Base-by-base conservation (phyloP, 2,888 invertebrate species). In the Troilus luridus region DNA sequence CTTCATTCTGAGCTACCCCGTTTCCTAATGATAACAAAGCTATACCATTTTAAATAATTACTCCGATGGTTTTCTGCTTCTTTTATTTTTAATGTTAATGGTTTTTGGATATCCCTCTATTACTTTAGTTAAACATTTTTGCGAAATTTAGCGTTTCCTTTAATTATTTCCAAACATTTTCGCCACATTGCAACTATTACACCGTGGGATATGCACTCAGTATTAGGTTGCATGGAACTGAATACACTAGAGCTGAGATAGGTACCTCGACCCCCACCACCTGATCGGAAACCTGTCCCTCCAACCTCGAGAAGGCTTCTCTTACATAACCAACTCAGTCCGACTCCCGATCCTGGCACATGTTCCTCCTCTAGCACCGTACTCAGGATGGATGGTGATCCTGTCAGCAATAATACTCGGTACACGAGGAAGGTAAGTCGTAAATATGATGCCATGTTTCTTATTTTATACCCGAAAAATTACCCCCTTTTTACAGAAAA, bases 241-340 rank as follows among this genome's bases (percentile, higher is more conserved):
- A 24, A 67, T 67, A 67, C 24, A 3, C 24, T 24, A 24, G 24
- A 12, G 14, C 67, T 12, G 24, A 0, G n/a, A 2, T 11, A 0
- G 10, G n/a, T 14, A n/a, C 21, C 41, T 11, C 5, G 9, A 1
- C 54, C 17, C 14, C 81, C 41, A 9, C 54, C 54, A 5, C 8
- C 41, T 1, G 81, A 21, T 1, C 14, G 10, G 54, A 81, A 81
- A 81, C 81, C 81, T 54, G 81, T 81, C 81, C 11, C 19, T 6
- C 54, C 11, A 81, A 54, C 81, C 54, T 21, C 19, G 21, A 54
- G 54, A 21, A 81, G 81, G 81, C 14, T 81, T 81, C 81, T 54
- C 17, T 81, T 81, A 81, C 81, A 54, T 81, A 81, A 81, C 81
- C 21, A 81, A 7, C 21, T 81, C 81, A 81, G 81, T 81, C 81